Evolutionary conservation across 2,797 vertebrate genomes (phyloP).

Genomic region (Corythornis leucogaster): DNA sequence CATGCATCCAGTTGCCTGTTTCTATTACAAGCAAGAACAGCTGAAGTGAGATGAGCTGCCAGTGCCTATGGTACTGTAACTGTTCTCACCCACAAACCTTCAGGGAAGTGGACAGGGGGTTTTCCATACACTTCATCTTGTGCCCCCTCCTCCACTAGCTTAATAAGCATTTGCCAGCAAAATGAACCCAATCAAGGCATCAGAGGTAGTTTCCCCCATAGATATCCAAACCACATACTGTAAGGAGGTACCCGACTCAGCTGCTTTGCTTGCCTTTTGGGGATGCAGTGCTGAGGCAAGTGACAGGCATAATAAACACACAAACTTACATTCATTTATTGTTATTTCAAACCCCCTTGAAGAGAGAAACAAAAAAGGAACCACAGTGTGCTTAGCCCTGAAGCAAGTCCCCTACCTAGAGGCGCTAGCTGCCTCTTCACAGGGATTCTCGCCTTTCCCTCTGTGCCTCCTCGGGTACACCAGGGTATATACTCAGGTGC

Average conservation of each 20-base stretch:
- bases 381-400: too few species aligned
- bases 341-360: not conserved
- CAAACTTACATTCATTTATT: not conserved
- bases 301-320: not conserved
- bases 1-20: not conserved
- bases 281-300: not conserved
- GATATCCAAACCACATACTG: not conserved
- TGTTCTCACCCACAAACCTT: not conserved
- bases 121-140: not conserved
- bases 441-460: not conserved
- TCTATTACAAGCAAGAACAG: not conserved
- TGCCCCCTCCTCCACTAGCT: not conserved
- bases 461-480: not conserved
- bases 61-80: fast-evolving
- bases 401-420: not conserved
- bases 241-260: fast-evolving
- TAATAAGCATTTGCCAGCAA: not conserved
- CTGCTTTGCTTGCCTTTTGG: not conserved
- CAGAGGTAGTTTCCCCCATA: not conserved
- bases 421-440: not conserved
- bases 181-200: not conserved
- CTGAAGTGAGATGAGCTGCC: not conserved
- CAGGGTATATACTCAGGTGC: too few species aligned
- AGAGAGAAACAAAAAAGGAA: not conserved
- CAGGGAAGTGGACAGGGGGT: not conserved